phyloP scores from a whole-genome alignment of 2,888 invertebrate species.

The Gymnocheta viridis region DNA sequence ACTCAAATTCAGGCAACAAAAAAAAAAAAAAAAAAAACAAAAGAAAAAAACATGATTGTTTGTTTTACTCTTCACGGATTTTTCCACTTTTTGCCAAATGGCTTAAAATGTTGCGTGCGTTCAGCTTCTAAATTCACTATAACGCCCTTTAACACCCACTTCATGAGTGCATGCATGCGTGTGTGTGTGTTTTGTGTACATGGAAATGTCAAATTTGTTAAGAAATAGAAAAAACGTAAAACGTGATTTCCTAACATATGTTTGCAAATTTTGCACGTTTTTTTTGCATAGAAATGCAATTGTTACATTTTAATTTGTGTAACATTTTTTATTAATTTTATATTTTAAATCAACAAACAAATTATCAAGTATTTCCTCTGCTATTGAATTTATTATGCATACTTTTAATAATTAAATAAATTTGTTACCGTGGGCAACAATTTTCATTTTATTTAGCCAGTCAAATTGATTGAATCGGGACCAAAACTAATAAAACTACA shows the following conservation, averaged over 20 bases:
- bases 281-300: conserved; percentile 39
- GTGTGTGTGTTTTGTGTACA: background rate
- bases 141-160: conserved; percentile 45
- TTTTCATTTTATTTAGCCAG: no score
- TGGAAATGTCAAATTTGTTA: conserved; percentile 7
- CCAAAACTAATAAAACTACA: conserved; percentile 25
- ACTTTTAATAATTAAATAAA: background rate
- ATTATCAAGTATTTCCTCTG: conserved; percentile 23
- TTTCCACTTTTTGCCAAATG: background rate
- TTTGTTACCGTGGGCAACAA: conserved; percentile 27
- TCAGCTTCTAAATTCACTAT: background rate
- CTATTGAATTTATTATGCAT: background rate
- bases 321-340: conserved; percentile 6
- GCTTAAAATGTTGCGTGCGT: background rate
- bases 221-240: conserved; percentile 30
- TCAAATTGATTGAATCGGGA: background rate
- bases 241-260: conserved; percentile 66
- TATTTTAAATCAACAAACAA: background rate
- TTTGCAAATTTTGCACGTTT: conserved; percentile 59
- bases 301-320: conserved; percentile 17
- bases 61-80: background rate
- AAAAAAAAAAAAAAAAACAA: no score
- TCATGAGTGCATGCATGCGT: background rate
- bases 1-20: background rate
- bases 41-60: conserved; percentile 28